These are phyloP conservation scores for Steromphala cineraria DNA, from an alignment of 2,888 invertebrate species.

Conservation along the genomic window DNA sequence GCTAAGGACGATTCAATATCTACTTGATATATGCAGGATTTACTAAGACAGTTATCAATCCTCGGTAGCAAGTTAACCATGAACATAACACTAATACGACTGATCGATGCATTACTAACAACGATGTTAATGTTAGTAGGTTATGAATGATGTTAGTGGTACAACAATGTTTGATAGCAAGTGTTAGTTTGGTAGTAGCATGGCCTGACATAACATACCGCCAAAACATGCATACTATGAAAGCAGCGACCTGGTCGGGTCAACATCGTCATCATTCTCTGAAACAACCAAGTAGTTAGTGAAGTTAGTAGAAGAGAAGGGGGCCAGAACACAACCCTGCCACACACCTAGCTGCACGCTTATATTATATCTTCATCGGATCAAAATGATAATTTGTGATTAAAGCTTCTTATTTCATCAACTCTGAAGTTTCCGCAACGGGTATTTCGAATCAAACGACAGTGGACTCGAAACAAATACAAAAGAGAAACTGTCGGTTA, in stretches of 20 bases:
- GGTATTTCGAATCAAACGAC: too few species aligned
- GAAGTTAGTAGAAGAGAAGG: constrained; percentile 8
- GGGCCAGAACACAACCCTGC: background rate
- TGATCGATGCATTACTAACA: background rate
- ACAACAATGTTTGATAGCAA: background rate
- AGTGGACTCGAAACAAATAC: too few species aligned
- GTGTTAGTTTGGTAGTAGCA: background rate
- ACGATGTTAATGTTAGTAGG: background rate
- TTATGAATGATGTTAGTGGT: background rate
- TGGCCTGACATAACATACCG: constrained; percentile 29
- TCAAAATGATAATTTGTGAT: too few species aligned
- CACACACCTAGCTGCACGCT: background rate
- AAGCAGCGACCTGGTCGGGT: constrained; percentile 38
- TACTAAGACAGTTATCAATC: too few species aligned
- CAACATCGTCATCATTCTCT: constrained; percentile 39
- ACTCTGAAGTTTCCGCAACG: too few species aligned
- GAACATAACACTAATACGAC: background rate
- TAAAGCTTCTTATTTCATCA: too few species aligned
- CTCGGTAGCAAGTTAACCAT: too few species aligned
- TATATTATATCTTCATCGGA: background rate
- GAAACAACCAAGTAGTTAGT: constrained; percentile 33
- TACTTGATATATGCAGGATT: too few species aligned
- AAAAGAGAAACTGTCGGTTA: too few species aligned
- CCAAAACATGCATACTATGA: constrained; percentile 36
- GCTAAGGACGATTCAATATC: too few species aligned